These are phyloP conservation scores for Trichosurus vulpecula DNA, from an alignment of 2,797 vertebrate species.

Conservation along the genomic window DNA sequence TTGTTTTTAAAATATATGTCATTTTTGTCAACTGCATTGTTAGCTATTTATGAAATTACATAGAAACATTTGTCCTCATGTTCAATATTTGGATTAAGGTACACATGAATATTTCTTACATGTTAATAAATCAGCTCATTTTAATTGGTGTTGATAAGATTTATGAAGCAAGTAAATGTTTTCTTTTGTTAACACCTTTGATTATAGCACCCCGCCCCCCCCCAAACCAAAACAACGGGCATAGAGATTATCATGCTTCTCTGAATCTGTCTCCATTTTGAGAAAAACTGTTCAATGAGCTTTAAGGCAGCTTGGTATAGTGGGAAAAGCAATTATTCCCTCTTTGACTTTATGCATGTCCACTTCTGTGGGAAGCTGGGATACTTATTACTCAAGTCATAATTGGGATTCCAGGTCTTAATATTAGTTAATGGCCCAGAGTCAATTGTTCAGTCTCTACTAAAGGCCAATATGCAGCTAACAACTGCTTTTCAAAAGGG, in stretches of 20 bases:
- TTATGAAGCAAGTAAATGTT: background rate
- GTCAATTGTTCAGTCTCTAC: too few relatives aligned
- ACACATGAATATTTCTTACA: background rate
- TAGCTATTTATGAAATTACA: conserved; percentile 63
- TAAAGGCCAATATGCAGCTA: too few relatives aligned
- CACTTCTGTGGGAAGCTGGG: too few relatives aligned
- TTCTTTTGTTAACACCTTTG: background rate
- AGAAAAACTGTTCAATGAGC: background rate
- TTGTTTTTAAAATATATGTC: conserved; percentile 57
- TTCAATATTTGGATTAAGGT: conserved; percentile 20
- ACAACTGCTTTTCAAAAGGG: too few relatives aligned
- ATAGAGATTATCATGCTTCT: background rate
- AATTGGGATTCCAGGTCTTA: too few relatives aligned
- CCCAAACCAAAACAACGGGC: background rate
- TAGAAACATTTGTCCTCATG: background rate
- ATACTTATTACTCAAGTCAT: too few relatives aligned
- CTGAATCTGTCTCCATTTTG: background rate
- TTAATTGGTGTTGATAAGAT: background rate
- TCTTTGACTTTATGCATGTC: background rate
- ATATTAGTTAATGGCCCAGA: too few relatives aligned
- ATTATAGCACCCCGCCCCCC: background rate
- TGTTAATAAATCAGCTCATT: background rate
- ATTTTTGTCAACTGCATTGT: conserved; percentile 63
- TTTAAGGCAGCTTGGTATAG: background rate
- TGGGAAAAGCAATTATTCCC: background rate